phyloP scores from a whole-genome alignment of 2,113 vertebrate genomes.

The Ictalurus furcatus region DNA sequence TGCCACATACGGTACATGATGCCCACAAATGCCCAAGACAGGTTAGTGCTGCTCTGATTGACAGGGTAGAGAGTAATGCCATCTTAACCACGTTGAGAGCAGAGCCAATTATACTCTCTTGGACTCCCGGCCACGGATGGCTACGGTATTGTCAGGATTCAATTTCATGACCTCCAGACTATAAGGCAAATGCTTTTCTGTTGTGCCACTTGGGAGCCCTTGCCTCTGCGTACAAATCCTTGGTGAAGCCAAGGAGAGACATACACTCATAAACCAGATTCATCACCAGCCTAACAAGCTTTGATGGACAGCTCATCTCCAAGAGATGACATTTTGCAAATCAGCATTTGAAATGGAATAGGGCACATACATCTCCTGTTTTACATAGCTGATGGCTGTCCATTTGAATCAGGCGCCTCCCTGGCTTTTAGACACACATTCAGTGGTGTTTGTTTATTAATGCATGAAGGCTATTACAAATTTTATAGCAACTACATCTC shows the following conservation, averaged over 20 bases:
- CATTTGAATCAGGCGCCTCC: conserved; percentile 27
- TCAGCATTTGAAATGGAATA: conserved; percentile 33
- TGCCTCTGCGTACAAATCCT: neutral
- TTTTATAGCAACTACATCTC: neutral
- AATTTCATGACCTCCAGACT: neutral
- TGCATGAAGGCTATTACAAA: neutral
- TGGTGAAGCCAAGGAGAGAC: neutral
- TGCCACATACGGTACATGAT: neutral
- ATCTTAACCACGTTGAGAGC: neutral
- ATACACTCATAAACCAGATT: conserved; percentile 9
- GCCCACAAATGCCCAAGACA: neutral
- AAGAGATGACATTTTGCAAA: conserved; percentile 32
- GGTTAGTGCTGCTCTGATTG: neutral
- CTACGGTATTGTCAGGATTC: neutral
- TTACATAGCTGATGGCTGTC: conserved; percentile 26
- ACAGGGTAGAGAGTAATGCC: neutral
- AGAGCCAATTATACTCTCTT: neutral
- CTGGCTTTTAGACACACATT: neutral
- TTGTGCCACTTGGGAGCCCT: neutral
- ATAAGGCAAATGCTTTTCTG: neutral
- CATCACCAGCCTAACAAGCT: conserved; percentile 25
- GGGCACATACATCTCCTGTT: neutral
- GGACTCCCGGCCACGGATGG: neutral
- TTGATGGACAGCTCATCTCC: conserved; percentile 43
- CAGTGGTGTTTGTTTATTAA: neutral